phyloP scores from a whole-genome alignment of 2,113 vertebrate species.

The Myotis yumanensis region DNA sequence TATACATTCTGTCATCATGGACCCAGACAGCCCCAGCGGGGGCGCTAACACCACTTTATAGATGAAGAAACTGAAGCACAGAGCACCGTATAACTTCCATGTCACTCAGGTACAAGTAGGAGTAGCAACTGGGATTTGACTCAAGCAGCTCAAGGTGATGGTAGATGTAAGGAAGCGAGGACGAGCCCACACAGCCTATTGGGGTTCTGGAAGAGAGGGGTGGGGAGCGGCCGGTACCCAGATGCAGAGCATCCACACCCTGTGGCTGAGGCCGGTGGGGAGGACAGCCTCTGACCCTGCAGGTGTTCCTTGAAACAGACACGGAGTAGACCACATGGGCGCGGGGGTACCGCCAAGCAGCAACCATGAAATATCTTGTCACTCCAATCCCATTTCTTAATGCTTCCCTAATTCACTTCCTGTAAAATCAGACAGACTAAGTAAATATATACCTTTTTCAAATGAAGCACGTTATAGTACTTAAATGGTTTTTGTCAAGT shows the following conservation, averaged over 20 bases:
- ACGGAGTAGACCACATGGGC: neutral
- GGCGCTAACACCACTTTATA: neutral
- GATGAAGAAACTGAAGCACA: neutral
- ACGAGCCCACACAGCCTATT: neutral
- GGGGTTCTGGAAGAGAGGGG: neutral
- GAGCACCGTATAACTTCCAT: rapidly evolving
- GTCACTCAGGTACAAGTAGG: neutral
- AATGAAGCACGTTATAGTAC: constrained; percentile 84
- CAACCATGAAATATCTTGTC: constrained; percentile 81
- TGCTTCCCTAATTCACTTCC: constrained; percentile 80
- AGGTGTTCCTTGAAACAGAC: neutral
- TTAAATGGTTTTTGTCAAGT: constrained; percentile 83
- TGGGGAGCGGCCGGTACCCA: neutral
- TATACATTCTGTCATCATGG: neutral
- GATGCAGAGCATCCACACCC: neutral
- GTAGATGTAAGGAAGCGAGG: neutral
- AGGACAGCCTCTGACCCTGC: neutral
- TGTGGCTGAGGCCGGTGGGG: rapidly evolving
- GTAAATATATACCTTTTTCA: constrained; percentile 81
- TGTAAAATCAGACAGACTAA: constrained; percentile 80
- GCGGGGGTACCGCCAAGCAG: neutral
- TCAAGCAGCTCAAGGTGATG: neutral
- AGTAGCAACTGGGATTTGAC: neutral
- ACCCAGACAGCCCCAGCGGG: neutral
- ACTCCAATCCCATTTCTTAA: constrained; percentile 77